Evolutionary conservation across 2,797 vertebrate species (phyloP), one percentile per base, ranked within the genome.

Genomic region (Gambelia wislizenii): DNA sequence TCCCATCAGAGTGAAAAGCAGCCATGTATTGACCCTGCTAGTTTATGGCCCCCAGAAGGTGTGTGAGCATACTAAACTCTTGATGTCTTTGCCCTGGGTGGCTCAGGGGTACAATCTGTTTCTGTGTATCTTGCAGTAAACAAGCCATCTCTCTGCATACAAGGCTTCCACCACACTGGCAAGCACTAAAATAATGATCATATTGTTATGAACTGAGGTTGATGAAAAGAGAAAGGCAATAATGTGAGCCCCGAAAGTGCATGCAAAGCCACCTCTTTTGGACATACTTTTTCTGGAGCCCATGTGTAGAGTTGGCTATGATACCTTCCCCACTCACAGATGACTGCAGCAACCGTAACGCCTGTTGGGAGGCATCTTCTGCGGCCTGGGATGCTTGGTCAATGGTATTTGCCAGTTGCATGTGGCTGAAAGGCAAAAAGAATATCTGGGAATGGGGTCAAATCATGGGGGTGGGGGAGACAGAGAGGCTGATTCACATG

Each of bases 361-460:
- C 97, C 87, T 97, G 96, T 92, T 91, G 61, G 0, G 97, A 96
- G 0, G 97, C 96, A 0, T 94, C 94, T 89, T 95, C 92, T 0
- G 98, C 97, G 0, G 83, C 95, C 59, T 78, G 94, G 0, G 96
- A 95, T 0, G 92, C 97, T 47, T 72, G 95, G 47, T 97, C 96
- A 4, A 98, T 95, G 1, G 77, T 67, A 6, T 56, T 93, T 3
- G 98, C 97, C 0, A 95, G 95, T 1, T 94, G 95, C 1, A 93
- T 67, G 3, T 99, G 98, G 92, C 99, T 99, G 94, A 44, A 92
- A 94, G 20, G 85, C 64, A 91, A 39, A 77, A 30, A 47, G 0
- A 2, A 0, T 0, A 49, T 0, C 84, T 0, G 0, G 88, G 39
- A 90, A 20, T 88, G 18, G 87, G 9, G 47, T 3, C 0, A 72